Evolutionary conservation across 2,888 invertebrate genomes (phyloP).

Genomic region (Apotomis betuletana): DNA sequence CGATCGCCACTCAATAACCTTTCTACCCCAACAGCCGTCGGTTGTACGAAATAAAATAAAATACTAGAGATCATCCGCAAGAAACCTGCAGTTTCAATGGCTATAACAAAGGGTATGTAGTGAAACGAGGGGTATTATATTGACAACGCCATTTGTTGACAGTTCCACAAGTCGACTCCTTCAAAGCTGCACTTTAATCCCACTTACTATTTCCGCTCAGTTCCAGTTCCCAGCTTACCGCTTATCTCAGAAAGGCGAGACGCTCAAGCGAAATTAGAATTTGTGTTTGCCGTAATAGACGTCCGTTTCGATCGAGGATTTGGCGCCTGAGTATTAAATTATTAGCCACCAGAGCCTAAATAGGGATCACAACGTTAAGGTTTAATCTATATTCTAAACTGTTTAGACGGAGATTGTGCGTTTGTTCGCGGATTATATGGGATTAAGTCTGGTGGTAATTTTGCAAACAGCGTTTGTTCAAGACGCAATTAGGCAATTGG

Average conservation of each 20-base stretch:
- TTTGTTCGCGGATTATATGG: constrained; percentile 67
- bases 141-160: constrained; percentile 27
- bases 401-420: constrained; percentile 61
- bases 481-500: constrained; percentile 43
- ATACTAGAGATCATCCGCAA: neutral
- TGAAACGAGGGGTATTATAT: constrained; percentile 19
- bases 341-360: constrained; percentile 63
- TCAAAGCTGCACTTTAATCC: constrained; percentile 37
- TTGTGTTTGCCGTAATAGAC: neutral
- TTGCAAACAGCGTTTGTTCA: constrained; percentile 51
- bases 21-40: too few species aligned
- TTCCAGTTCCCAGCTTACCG: constrained; percentile 33
- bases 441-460: constrained; percentile 71
- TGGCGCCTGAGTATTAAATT: constrained; percentile 50
- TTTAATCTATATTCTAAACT: constrained; percentile 75
- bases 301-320: constrained; percentile 9
- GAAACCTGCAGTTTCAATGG: neutral
- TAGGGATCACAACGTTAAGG: constrained; percentile 72
- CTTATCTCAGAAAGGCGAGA: constrained; percentile 28
- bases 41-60: too few species aligned
- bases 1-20: too few species aligned
- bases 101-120: constrained; percentile 16
- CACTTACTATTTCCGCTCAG: constrained; percentile 34
- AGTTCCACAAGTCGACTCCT: constrained; percentile 27
- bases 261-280: constrained; percentile 22